phyloP scores from a whole-genome alignment of 2,113 vertebrate species.

The Raja brachyura region DNA sequence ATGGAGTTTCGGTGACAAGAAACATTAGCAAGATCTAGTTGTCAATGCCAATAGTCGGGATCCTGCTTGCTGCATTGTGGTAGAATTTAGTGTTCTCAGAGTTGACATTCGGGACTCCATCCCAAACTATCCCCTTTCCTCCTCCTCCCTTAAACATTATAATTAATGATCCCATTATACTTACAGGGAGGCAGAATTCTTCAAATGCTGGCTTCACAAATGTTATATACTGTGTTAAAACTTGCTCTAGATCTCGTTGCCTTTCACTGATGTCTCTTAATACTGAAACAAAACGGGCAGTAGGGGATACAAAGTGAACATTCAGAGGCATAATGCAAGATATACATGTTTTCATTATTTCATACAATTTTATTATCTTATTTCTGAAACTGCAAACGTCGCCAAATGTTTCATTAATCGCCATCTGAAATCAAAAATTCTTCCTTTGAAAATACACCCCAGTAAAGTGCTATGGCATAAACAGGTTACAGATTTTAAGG shows the following conservation, averaged over 20 bases:
- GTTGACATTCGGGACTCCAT: too few relatives aligned
- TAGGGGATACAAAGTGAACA: neutral
- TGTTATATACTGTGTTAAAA: slow-evolving; percentile 86
- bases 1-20: too few relatives aligned
- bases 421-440: neutral
- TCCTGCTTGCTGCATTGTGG: too few relatives aligned
- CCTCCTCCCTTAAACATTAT: too few relatives aligned
- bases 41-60: too few relatives aligned
- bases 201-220: slow-evolving; percentile 97
- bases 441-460: too few relatives aligned
- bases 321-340: neutral
- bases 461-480: neutral
- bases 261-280: slow-evolving; percentile 85
- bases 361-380: neutral
- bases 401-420: neutral
- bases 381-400: neutral
- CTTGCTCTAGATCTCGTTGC: slow-evolving; percentile 86
- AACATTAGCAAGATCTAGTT: too few relatives aligned
- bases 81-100: too few relatives aligned
- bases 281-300: slow-evolving; percentile 57
- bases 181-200: slow-evolving; percentile 95
- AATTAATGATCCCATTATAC: slow-evolving; percentile 45
- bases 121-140: too few relatives aligned
- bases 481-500: neutral
- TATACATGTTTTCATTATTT: too few relatives aligned